A percentile compares a stretch with the other conserved stretches of the same genome.
Conservation (phyloP, 2,113 vertebrate genomes). For the Tenebrosternarchus preto region DNA sequence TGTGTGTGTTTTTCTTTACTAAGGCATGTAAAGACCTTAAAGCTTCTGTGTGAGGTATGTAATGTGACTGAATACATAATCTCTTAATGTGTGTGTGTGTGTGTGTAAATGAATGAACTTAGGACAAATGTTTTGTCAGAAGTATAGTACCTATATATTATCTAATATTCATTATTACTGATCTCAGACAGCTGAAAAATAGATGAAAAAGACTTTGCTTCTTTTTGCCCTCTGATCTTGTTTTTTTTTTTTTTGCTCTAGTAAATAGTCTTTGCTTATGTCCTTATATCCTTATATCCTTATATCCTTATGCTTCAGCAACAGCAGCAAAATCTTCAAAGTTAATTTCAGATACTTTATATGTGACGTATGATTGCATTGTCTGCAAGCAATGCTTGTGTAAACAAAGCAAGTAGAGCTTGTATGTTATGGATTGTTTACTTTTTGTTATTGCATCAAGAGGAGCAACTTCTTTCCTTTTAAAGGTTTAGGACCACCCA, state of each 20-base stretch:
- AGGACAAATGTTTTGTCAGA: no score
- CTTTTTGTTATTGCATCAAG: conserved; percentile 6
- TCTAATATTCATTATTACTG: no score
- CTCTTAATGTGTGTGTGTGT: neutral
- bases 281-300: no score
- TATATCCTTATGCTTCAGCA: no score
- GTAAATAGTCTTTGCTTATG: no score
- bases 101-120: neutral
- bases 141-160: no score
- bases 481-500: neutral
- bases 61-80: neutral
- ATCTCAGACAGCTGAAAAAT: neutral
- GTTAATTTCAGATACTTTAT: no score
- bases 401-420: neutral
- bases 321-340: no score
- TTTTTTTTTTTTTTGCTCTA: no score
- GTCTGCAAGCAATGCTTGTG: neutral
- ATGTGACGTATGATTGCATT: neutral
- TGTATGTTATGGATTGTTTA: neutral
- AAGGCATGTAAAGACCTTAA: conserved; percentile 51
- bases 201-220: neutral
- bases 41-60: conserved; percentile 48
- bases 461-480: neutral
- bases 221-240: no score
- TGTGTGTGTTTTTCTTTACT: neutral